Evolutionary conservation across 2,113 vertebrate genomes (phyloP), one percentile per base, ranked within the genome.

Genomic region (Malurus melanocephalus): DNA sequence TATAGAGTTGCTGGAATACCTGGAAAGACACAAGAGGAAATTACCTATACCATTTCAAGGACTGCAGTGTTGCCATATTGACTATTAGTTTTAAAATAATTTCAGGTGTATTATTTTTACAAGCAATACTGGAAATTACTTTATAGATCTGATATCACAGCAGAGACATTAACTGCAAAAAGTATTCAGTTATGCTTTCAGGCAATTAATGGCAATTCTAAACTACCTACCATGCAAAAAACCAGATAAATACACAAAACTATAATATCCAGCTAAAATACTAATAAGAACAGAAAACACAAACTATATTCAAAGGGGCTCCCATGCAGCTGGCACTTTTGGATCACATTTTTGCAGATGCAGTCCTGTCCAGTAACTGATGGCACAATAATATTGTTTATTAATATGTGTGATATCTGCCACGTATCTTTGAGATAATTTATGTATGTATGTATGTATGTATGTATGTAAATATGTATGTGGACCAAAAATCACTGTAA

Each of bases 251-350:
- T 91, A 85, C 74, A 38, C 32, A 53, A 52, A 15, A 66, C 74
- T 81, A 38, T 57, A 87, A 75, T 62, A 56, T 18, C 82, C 75
- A 71, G 33, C 38, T 90, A 59, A 52, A 95, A 81, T 86, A 87
- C 84, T 87, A 88, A 81, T 62, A 49, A 55, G 79, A 48, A 66
- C 42, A 79, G 42, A 88, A 87, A 68, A 88, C 5, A 21, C 35
- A 74, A 82, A 75, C 83, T 57, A 64, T 49, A 66, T 65, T 92
- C 26, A 59, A 82, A 61, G 27, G 16, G n/a, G 48, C 16, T 55
- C 59, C 51, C 19, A 48, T 45, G 27, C 11, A 66, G 27, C 73
- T 86, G 42, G 1, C 11, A 46, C 8, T 80, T 88, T 74, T 78
- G 56, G 30, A 38, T 55, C 30, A 21, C 26, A 10, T 40, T 17